These are phyloP conservation scores for Sitodiplosis mosellana DNA, from an alignment of 1,140 invertebrate genomes.

Conservation along the genomic window DNA sequence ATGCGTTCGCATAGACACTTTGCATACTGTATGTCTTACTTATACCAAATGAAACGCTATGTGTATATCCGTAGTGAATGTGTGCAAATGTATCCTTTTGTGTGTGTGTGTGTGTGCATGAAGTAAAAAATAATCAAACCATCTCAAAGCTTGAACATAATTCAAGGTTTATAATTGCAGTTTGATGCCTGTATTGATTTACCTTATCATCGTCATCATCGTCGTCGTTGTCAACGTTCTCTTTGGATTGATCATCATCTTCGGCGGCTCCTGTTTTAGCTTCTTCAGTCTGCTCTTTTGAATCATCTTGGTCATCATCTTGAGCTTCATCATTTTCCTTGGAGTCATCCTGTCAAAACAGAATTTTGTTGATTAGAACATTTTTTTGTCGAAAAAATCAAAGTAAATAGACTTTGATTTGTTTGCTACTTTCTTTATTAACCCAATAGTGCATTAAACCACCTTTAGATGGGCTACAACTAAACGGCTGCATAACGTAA, in stretches of 20 bases:
- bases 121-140: not conserved
- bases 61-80: too few relatives aligned
- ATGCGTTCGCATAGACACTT: not conserved
- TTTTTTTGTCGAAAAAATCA: not conserved
- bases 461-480: too few relatives aligned
- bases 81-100: too few relatives aligned
- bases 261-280: constrained; percentile 12
- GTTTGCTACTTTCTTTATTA: too few relatives aligned
- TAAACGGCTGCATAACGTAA: not conserved
- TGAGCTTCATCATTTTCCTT: constrained; percentile 9
- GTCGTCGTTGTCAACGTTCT: constrained; percentile 8
- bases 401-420: too few relatives aligned
- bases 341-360: constrained; percentile 5
- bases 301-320: constrained; percentile 14
- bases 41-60: not conserved
- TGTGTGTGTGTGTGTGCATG: not conserved
- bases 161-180: not conserved
- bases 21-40: not conserved
- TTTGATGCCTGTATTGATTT: constrained; percentile 13
- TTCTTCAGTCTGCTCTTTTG: constrained; percentile 11
- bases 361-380: constrained; percentile 8
- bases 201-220: constrained; percentile 7
- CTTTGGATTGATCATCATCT: constrained; percentile 8
- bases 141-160: not conserved
- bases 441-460: too few relatives aligned